Conservation (phyloP, 1,140 invertebrate genomes). For the Scaptomyza graminum region DNA sequence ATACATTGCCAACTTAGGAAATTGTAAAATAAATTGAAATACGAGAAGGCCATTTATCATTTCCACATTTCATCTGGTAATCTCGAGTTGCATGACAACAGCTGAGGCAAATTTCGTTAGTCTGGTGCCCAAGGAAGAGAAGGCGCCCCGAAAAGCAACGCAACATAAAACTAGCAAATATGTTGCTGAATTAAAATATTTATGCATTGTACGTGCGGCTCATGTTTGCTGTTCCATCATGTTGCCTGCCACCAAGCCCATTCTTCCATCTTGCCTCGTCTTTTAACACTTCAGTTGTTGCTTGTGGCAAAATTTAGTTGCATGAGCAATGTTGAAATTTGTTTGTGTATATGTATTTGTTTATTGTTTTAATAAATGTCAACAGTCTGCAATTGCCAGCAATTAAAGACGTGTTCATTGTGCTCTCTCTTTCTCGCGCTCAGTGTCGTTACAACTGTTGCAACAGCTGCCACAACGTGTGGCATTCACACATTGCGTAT, state of each 20-base stretch:
- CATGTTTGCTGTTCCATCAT: conserved; percentile 47
- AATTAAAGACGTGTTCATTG: conserved; percentile 58
- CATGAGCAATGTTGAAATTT: conserved; percentile 14
- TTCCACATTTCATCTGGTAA: conserved; percentile 13
- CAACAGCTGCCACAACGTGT: conserved; percentile 30
- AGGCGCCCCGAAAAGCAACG: not conserved
- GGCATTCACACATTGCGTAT: conserved; percentile 50
- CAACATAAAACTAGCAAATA: conserved; percentile 75
- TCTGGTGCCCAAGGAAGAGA: too few species aligned
- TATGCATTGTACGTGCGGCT: conserved; percentile 68
- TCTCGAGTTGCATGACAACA: conserved; percentile 15
- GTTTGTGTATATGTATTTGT: conserved; percentile 63
- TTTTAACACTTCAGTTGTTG: not conserved
- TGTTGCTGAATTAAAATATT: conserved; percentile 73
- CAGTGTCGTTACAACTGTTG: conserved; percentile 10
- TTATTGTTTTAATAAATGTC: conserved; percentile 82
- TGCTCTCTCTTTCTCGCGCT: not conserved
- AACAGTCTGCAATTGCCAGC: conserved; percentile 58
- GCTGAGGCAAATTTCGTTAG: conserved; percentile 19
- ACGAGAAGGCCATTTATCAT: conserved; percentile 60
- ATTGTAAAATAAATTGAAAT: conserved; percentile 77
- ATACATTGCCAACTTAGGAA: conserved; percentile 47
- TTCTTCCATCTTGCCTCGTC: too few species aligned
- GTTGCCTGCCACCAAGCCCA: not conserved
- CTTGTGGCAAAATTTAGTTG: conserved; percentile 19